Evolutionary conservation across 2,113 vertebrate genomes (phyloP).

Genomic region (Albula goreensis): DNA sequence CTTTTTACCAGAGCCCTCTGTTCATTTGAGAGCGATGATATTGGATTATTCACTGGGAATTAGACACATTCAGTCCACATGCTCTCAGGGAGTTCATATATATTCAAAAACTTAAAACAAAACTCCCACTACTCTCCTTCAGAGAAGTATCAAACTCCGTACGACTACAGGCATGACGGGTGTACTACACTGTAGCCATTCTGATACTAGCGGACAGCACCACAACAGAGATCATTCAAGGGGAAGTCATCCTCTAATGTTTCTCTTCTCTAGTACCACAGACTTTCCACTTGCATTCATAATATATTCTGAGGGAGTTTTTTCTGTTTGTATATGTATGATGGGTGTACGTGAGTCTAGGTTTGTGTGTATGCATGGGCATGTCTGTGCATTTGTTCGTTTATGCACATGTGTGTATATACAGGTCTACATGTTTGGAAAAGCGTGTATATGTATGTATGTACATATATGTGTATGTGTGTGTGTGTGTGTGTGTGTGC

Average conservation of each 20-base stretch:
- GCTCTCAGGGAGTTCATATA: slow-evolving; percentile 11
- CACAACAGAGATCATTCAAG: too few relatives aligned
- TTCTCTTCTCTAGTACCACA: neutral
- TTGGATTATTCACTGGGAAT: slow-evolving; percentile 14
- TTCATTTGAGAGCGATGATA: neutral
- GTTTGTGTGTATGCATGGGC: too few relatives aligned
- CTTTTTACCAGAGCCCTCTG: too few relatives aligned
- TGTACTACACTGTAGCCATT: neutral
- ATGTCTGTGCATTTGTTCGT: too few relatives aligned
- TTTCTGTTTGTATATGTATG: too few relatives aligned
- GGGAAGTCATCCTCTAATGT: neutral
- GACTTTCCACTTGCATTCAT: neutral
- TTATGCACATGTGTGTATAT: too few relatives aligned
- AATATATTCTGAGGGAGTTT: too few relatives aligned
- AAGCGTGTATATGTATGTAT: neutral
- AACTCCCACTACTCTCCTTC: neutral
- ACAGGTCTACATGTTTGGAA: too few relatives aligned
- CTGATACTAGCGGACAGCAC: neutral
- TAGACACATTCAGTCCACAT: slow-evolving; percentile 1
- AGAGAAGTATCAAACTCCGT: neutral
- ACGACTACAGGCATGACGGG: neutral
- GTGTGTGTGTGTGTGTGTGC: slow-evolving; percentile 13
- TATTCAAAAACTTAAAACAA: slow-evolving; percentile 2
- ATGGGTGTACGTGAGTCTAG: too few relatives aligned
- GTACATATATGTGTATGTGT: neutral